These are phyloP conservation scores for Drosophila nigrodunni DNA, from an alignment of 1,140 invertebrate species.

Conservation along the genomic window DNA sequence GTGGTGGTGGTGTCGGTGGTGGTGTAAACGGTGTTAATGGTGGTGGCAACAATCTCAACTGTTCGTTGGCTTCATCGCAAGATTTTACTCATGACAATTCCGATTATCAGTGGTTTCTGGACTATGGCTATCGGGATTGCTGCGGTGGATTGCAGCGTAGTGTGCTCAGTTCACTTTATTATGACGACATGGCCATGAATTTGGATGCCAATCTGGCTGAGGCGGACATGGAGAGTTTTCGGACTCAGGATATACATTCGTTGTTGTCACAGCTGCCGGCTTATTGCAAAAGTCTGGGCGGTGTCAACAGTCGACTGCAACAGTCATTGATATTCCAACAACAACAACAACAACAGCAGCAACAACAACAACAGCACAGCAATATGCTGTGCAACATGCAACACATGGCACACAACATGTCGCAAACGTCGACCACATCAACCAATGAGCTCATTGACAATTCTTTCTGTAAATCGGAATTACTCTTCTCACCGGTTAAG, in stretches of 20 bases:
- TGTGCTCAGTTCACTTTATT: conserved; percentile 92
- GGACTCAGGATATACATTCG: conserved; percentile 95
- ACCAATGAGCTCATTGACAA: conserved; percentile 83
- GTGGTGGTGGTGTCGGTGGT: conserved; percentile 35
- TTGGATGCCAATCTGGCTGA: conserved; percentile 96
- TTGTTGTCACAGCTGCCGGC: conserved; percentile 91
- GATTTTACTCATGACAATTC: conserved; percentile 95
- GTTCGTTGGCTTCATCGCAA: conserved; percentile 83
- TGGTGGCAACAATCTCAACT: conserved; percentile 77
- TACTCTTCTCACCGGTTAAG: conserved; percentile 95
- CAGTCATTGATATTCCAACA: conserved; percentile 73
- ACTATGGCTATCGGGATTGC: conserved; percentile 93
- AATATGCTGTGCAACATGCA: conserved; percentile 55
- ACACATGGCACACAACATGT: conserved; percentile 85
- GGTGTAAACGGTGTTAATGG: conserved; percentile 41
- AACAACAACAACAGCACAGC: conserved; percentile 57
- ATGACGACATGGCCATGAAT: conserved; percentile 94
- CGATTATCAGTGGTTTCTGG: conserved; percentile 95
- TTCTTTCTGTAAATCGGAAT: conserved; percentile 94
- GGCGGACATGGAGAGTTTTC: conserved; percentile 97
- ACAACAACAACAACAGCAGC: conserved; percentile 70
- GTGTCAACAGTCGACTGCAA: conserved; percentile 73
- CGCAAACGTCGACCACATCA: conserved; percentile 76
- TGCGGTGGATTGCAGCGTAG: conserved; percentile 91
- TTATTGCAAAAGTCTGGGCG: conserved; percentile 86